Evolutionary conservation across 2,888 invertebrate genomes (phyloP).

Genomic region (Hoplodrina ambigua): DNA sequence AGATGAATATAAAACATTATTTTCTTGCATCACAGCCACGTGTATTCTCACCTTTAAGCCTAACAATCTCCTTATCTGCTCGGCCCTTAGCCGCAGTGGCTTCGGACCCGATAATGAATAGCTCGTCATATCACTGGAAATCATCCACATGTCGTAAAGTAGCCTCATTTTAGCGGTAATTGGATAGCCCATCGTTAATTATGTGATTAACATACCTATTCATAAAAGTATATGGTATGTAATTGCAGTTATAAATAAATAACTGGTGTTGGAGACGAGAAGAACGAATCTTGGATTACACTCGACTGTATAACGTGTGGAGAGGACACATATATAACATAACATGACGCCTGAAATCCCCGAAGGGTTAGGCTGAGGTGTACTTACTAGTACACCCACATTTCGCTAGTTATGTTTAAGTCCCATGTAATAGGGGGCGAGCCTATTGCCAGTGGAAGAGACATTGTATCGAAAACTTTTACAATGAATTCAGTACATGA

Average conservation of each 20-base stretch:
- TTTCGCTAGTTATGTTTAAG: too few species aligned
- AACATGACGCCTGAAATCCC: too few species aligned
- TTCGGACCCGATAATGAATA: conserved; percentile 42
- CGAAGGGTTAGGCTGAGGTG: too few species aligned
- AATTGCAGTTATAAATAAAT: conserved; percentile 27
- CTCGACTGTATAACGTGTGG: neutral
- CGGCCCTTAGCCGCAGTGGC: conserved; percentile 32
- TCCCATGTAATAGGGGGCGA: too few species aligned
- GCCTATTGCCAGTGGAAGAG: too few species aligned
- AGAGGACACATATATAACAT: too few species aligned
- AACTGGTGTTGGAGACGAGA: neutral
- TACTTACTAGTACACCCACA: too few species aligned
- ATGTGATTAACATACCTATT: conserved; percentile 31
- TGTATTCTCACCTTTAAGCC: conserved; percentile 36
- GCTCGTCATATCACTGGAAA: conserved; percentile 43
- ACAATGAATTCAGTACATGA: too few species aligned
- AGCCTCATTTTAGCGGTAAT: conserved; percentile 52
- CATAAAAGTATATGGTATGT: conserved; percentile 15
- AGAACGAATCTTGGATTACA: neutral
- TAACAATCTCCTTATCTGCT: conserved; percentile 23
- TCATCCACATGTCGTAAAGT: conserved; percentile 37
- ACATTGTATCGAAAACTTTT: too few species aligned
- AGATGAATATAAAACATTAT: neutral
- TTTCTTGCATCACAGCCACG: neutral
- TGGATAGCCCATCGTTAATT: conserved; percentile 37